Conservation (phyloP, 2,888 invertebrate genomes). For the Chesias legatella region DNA sequence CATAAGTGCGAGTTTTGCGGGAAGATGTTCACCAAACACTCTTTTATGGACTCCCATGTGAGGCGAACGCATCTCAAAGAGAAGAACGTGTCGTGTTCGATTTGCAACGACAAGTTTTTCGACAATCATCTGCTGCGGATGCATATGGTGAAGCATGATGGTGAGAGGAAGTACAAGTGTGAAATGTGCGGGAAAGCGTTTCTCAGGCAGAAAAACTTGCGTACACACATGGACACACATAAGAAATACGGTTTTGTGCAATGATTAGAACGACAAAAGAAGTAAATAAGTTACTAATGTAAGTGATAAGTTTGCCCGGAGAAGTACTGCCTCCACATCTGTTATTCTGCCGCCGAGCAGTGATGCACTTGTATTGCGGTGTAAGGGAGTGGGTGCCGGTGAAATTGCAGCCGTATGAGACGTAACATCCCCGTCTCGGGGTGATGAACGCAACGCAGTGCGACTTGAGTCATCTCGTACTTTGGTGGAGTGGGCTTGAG, state of each 20-base stretch:
- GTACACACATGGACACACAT: slow-evolving; percentile 77
- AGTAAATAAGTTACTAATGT: too few relatives aligned
- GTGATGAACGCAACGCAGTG: too few relatives aligned
- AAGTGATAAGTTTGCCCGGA: too few relatives aligned
- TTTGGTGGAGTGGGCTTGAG: too few relatives aligned
- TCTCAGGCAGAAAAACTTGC: slow-evolving; percentile 79
- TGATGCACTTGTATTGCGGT: too few relatives aligned
- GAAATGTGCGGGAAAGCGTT: slow-evolving; percentile 80
- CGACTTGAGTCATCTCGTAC: too few relatives aligned
- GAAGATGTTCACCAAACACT: slow-evolving; percentile 69
- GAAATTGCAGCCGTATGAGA: too few relatives aligned
- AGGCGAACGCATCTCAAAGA: slow-evolving; percentile 70
- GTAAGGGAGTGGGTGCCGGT: too few relatives aligned
- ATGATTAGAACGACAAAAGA: too few relatives aligned
- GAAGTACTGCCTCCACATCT: too few relatives aligned
- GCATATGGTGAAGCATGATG: slow-evolving; percentile 78
- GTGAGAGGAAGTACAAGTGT: slow-evolving; percentile 77
- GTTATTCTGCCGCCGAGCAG: too few relatives aligned
- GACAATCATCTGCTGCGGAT: slow-evolving; percentile 60
- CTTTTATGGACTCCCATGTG: slow-evolving; percentile 69
- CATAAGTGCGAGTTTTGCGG: slow-evolving; percentile 65
- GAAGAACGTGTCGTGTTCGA: slow-evolving; percentile 62
- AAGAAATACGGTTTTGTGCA: slow-evolving; percentile 63
- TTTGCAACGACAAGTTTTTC: slow-evolving; percentile 66
- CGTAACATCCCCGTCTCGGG: too few relatives aligned